phyloP scores from a whole-genome alignment of 2,888 invertebrate species.

The Dolomedes plantarius region DNA sequence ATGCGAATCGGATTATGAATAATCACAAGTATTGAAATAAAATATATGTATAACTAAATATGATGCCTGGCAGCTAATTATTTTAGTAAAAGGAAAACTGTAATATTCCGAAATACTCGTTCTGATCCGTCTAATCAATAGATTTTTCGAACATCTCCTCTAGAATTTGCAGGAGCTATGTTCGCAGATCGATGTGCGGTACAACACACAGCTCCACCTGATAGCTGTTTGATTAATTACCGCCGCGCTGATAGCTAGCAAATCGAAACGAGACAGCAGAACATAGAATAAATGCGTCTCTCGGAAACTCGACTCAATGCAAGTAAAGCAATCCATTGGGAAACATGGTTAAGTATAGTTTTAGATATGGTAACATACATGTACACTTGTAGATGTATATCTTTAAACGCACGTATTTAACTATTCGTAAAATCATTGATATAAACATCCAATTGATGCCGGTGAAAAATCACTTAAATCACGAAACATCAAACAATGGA shows the following conservation, averaged over 20 bases:
- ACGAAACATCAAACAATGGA: background rate
- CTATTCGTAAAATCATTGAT: too few relatives aligned
- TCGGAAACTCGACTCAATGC: background rate
- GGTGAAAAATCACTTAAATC: too few relatives aligned
- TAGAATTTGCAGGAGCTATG: background rate
- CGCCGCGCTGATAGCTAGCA: background rate
- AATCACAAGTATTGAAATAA: background rate
- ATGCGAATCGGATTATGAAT: too few relatives aligned
- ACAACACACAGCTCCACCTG: constrained; percentile 12
- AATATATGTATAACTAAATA: background rate
- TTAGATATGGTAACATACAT: background rate
- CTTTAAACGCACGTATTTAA: too few relatives aligned
- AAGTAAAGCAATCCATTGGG: background rate
- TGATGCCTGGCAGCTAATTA: background rate
- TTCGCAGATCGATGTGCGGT: background rate
- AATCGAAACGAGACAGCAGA: background rate
- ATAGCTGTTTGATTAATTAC: constrained; percentile 6
- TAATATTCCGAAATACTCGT: background rate
- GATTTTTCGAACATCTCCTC: constrained; percentile 4
- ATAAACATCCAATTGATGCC: too few relatives aligned
- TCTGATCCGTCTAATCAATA: background rate
- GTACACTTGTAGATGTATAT: too few relatives aligned
- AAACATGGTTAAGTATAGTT: background rate
- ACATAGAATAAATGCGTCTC: background rate
- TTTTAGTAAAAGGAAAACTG: background rate